Evolutionary conservation across 2,888 invertebrate species (phyloP).

Genomic region (Ormyrus rosae): DNA sequence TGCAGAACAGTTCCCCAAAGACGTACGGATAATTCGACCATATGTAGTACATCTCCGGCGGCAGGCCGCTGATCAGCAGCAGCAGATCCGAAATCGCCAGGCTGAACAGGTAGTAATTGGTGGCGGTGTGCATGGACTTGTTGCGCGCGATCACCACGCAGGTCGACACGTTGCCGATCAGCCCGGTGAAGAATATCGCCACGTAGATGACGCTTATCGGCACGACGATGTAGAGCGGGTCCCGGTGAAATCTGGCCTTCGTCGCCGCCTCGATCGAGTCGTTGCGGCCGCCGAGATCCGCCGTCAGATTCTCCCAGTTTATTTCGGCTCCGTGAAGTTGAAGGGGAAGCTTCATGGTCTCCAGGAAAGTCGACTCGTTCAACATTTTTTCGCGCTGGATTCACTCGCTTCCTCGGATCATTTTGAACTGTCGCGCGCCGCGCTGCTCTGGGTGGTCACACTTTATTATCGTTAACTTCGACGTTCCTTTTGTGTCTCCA

Average conservation of each 20-base stretch:
- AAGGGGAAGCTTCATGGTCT: no score
- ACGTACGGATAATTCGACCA: constrained; percentile 86
- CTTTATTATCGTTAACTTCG: no score
- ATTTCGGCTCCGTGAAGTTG: no score
- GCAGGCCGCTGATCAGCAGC: constrained; percentile 85
- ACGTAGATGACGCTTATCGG: constrained; percentile 83
- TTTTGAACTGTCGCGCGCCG: no score
- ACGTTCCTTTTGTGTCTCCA: no score
- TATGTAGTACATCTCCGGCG: constrained; percentile 85
- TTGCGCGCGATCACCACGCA: constrained; percentile 87
- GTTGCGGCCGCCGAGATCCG: no score
- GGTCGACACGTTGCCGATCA: constrained; percentile 87
- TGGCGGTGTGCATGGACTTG: constrained; percentile 89
- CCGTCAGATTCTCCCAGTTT: no score
- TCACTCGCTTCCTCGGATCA: no score
- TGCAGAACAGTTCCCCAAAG: constrained; percentile 87
- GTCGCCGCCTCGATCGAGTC: no score
- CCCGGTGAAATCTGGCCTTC: constrained; percentile 64
- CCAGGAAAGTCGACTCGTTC: no score
- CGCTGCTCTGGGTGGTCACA: no score
- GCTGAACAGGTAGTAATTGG: constrained; percentile 89
- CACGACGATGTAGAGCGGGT: constrained; percentile 80
- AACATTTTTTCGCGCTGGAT: no score
- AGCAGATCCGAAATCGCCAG: constrained; percentile 87
- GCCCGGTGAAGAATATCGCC: constrained; percentile 84